Conservation (phyloP, 2,797 vertebrate species). For the Microctenopoma steveboyesi region DNA sequence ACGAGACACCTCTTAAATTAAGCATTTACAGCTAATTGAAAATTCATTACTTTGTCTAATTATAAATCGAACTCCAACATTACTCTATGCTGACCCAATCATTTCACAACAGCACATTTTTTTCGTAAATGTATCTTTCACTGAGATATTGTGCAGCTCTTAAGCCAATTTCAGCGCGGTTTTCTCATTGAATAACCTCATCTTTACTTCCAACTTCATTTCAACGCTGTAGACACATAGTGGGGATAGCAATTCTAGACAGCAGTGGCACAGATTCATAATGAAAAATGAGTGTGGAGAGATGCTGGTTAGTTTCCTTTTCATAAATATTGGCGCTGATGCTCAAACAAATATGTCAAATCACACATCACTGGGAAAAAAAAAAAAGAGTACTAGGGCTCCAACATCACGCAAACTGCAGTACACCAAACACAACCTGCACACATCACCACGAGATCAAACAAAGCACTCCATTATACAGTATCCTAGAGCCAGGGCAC, state of each 20-base stretch:
- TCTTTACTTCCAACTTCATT: neutral
- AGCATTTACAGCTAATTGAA: constrained; percentile 19
- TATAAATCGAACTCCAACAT: constrained; percentile 33
- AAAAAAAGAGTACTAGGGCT: neutral
- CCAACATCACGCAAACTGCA: constrained; percentile 6
- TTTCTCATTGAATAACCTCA: constrained; percentile 11
- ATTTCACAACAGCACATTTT: constrained; percentile 22
- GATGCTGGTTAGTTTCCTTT: neutral
- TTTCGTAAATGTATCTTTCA: constrained; percentile 10
- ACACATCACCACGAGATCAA: constrained; percentile 18
- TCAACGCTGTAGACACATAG: neutral
- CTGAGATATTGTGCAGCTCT: constrained; percentile 22
- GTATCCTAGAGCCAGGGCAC: constrained; percentile 4
- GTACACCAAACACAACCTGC: neutral
- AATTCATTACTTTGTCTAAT: constrained; percentile 30
- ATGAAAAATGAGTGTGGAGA: neutral
- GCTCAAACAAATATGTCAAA: neutral
- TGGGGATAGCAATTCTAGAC: neutral
- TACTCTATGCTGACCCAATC: constrained; percentile 39
- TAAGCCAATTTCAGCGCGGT: constrained; percentile 7
- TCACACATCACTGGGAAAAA: too few species aligned
- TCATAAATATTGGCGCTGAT: neutral
- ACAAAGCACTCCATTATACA: constrained; percentile 32
- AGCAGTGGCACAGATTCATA: neutral
- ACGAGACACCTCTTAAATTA: constrained; percentile 40